Evolutionary conservation across 2,888 invertebrate species (phyloP).

Genomic region (Cataglyphis cursor): DNA sequence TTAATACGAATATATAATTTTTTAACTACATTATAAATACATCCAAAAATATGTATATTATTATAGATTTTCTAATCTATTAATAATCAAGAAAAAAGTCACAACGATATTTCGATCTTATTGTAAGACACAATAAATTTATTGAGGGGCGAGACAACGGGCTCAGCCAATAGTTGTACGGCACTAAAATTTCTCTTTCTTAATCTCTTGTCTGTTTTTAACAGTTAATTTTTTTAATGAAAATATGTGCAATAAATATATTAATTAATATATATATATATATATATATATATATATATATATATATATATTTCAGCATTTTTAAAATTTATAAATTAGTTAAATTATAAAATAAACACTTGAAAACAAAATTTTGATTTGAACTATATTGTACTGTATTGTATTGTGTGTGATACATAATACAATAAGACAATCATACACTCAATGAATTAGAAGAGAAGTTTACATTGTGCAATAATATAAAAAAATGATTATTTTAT

Average conservation of each 20-base stretch:
- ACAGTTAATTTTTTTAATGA: background rate
- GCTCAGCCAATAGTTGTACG: constrained; percentile 29
- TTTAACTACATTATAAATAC: background rate
- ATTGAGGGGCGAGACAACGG: background rate
- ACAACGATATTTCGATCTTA: background rate
- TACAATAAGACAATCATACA: background rate
- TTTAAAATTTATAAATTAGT: constrained; percentile 11
- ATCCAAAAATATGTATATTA: background rate
- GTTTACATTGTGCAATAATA: constrained; percentile 49
- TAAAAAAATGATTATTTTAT: constrained; percentile 40
- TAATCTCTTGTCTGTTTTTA: background rate
- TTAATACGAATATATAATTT: background rate
- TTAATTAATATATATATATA: background rate
- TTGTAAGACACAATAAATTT: background rate
- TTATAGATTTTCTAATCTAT: background rate
- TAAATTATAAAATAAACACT: background rate
- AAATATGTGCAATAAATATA: background rate
- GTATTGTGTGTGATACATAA: background rate
- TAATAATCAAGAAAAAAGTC: constrained; percentile 1
- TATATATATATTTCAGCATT: background rate
- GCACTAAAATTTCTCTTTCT: constrained; percentile 2
- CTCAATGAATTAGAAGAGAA: constrained; percentile 2
- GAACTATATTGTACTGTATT: background rate
- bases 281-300: background rate
- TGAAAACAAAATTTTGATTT: constrained; percentile 3